Base-by-base conservation (phyloP, 2,888 invertebrate species). In the Electrophaes corylata region DNA sequence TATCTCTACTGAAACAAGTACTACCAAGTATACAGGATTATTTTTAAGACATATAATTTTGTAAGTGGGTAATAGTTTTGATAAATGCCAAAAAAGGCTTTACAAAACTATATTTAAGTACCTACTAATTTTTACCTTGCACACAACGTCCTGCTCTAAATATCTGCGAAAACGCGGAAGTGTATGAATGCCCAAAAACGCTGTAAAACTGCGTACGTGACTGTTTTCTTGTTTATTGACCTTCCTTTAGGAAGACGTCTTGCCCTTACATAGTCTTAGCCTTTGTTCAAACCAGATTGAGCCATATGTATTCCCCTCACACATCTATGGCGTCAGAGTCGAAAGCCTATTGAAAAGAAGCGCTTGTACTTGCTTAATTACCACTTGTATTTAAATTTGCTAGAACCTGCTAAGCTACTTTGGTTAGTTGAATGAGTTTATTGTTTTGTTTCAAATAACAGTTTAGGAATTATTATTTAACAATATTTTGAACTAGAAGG, bases 291-390 rank as follows among this genome's bases (percentile, higher is more conserved):
- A 11, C 4, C 19, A 52, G 44, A 64, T 62, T 12, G 46, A 48
- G 43, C 53, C 14, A 65, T 68, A 64, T 20, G 31, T 46, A 74
- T 67, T 67, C 69, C 46, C 6, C 44, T 59, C 70, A 72, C 65
- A 66, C 47, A n/a, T 4, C 6, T 18, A 46, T 53, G 60, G 31
- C 65, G 63, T 67, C 65, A 67, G 31, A 40, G 10, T 56, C 5
- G 44, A 49, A 55, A 55, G 43, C 41, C 57, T 57, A 63, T 68
- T 70, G 64, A 70, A 67, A 63, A 69, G 65, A 70, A 73, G 72
- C 65, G 69, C 60, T 71, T 67, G 62, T 75, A 41, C 73, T 63
- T 48, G 51, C 23, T 48, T 69, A 63, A 66, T 66, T 58, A 58
- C 55, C 60, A 39, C 48, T 66, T 65, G 65, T 66, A 58, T 66